Evolutionary conservation across 2,113 vertebrate genomes (phyloP), one percentile per base, ranked within the genome.

Genomic region (Hemichromis elongatus): DNA sequence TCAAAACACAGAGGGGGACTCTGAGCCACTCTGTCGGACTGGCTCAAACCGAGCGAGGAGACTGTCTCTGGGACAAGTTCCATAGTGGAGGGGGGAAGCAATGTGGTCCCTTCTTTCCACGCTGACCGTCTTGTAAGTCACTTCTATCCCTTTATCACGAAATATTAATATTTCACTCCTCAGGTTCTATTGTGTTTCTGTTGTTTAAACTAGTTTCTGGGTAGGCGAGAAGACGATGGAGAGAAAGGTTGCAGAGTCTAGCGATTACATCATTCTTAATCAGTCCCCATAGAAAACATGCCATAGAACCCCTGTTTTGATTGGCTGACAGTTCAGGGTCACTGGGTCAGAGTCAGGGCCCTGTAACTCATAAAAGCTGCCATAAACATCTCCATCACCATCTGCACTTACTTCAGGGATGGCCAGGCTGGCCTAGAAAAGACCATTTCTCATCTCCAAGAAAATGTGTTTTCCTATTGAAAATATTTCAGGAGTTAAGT

Each of bases 71-170:
- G 95, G 94, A 93, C 94, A 94, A 93, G 93, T 92, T 94, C 90
- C 93, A 94, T 95, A 95, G 95, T 95, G 95, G 95, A 95, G 94
- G 92, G 93, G 95, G 95, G 95, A 95, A 96, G 96, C 94, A 86
- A 96, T 96, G 96, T 95, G 93, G 96, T 80, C 96, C 96, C 95
- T 96, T 95, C 95, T 96, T 95, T 96, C 96, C 94, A 96, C 93
- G 95, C 94, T 96, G 95, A 95, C 95, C 95, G 95, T 96, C 95
- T 95, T 96, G 96, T 96, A 96, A 96, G 96, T 96, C 50, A 79
- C 54, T 81, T 86, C 84, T 84, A 85, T 84, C 56, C 81, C 77
- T 87, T 88, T 63, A 61, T 82, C 30, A 53, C 84, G 56, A 84
- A 14, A 81, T 59, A 45, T 81, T 63, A 61, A 21, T 24, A 45